Evolutionary conservation across 1,140 invertebrate genomes (phyloP), one percentile per base, ranked within the genome.

Genomic region (Drosophila burlai): DNA sequence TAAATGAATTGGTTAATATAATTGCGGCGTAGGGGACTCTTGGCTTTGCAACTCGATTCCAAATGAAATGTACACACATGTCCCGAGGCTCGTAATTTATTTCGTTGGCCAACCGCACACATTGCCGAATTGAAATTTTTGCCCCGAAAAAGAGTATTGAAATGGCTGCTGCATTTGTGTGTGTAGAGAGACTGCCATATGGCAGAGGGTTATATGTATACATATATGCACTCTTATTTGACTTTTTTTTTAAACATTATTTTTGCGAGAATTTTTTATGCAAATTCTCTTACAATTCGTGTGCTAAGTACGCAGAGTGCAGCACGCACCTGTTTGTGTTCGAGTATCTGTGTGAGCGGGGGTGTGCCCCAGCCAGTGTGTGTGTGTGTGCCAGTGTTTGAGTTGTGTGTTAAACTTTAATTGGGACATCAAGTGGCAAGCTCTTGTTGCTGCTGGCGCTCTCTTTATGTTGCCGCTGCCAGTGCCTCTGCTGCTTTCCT

Each of bases 361-460:
- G 31, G 16, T 34, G 55, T 67, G 42, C 21, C 49, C 8, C 26
- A n/a, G 49, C 24, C 24, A 29, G 54, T 26, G 52, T 21, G 16
- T 16, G 57, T 26, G 42, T 59, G 59, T 36, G 63, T 45, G 55
- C 18, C 38, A 52, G 50, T 52, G 49, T 72, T 42, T 46, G 69
- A 71, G 54, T 59, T 59, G 46, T 77, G 80, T 83, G 80, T 89
- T 75, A 89, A 87, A 89, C 77, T 81, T 87, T 87, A 87, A 87
- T 87, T 87, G 84, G 83, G 71, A 84, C 84, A 89, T 87, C 84
- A 87, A 87, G 84, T 87, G 84, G 76, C 68, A 67, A 76, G 79
- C 60, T 64, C 60, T 66, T 76, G 69, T 71, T 71, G 67, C 67
- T 68, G 67, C 67, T 38, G 67, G 67, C 49, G 16, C 62, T 40